Base-by-base conservation (phyloP, 2,797 vertebrate species). In the Syngnathus acus region DNA sequence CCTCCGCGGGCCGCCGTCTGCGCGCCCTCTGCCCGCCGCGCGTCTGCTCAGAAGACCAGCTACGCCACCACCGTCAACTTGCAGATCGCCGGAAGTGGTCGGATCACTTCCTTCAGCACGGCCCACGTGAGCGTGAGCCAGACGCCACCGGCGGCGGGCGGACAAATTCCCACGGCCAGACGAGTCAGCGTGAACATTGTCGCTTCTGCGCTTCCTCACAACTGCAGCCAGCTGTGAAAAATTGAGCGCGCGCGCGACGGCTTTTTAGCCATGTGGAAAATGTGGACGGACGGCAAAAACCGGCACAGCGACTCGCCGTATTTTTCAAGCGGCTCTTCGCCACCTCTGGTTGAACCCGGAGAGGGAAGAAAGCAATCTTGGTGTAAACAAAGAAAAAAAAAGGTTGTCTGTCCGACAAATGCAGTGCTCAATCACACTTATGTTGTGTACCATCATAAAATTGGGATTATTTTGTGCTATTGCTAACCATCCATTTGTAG, bases 11-110 rank as follows among this genome's bases (percentile, higher is more conserved):
- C 68, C 61, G 50, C 75, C n/a, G 3, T 32, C 74, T 58, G 26
- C 73, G 45, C 68, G 0, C 64, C 75, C 5, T 79, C 65, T 19
- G 16, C 55, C 37, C 55, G 19, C 6, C 65, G 7, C 26, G 53
- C 66, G 51, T 74, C 79, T n/a, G 79, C 60, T 38, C 84, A 82
- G 70, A 90, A 76, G 72, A 81, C 93, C 68, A 95, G 94, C 70
- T 96, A 97, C 4, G 94, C 95, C 69, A 97, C 95, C 73, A 95
- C 94, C 0, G 93, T 97, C 19, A 97, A 93, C 79, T 91, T 97
- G 54, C 94, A 94, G 48, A 94, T 97, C 0, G 93, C 93, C 0
- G 93, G 94, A 0, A 93, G 93, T 6, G 93, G 94, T 0, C 82
- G 92, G 39, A 92, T 93, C 42, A 89, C 94, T 0, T 91, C 91